phyloP scores from a whole-genome alignment of 1,140 invertebrate genomes.

The Acromyrmex heyeri region DNA sequence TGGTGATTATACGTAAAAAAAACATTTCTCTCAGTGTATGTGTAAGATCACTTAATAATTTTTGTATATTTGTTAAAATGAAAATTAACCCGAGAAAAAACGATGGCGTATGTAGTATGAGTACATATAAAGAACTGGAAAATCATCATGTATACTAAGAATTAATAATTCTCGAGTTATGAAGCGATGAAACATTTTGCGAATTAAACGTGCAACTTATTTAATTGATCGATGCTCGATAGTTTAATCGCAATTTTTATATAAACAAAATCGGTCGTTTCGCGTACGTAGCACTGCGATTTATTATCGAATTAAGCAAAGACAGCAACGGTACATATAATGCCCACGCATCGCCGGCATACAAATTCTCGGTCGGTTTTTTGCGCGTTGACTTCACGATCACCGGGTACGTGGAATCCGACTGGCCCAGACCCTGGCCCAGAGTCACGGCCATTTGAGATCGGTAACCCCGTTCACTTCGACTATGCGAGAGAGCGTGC shows the following conservation, averaged over 20 bases:
- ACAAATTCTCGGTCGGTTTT: slow-evolving; percentile 42
- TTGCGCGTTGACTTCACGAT: slow-evolving; percentile 37
- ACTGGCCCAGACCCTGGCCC: slow-evolving; percentile 65
- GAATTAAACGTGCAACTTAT: not conserved
- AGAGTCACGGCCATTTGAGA: slow-evolving; percentile 70
- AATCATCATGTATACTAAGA: no score
- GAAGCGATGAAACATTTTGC: not conserved
- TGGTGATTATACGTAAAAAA: no score
- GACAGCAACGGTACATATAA: slow-evolving; percentile 25
- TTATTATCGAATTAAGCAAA: slow-evolving; percentile 33
- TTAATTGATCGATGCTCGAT: not conserved
- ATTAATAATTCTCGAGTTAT: not conserved
- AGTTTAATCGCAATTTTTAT: not conserved
- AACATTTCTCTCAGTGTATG: no score
- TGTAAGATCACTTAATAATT: no score
- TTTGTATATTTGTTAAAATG: no score
- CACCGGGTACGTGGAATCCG: slow-evolving; percentile 62
- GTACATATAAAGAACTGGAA: no score
- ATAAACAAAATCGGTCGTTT: not conserved
- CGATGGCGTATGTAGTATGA: no score
- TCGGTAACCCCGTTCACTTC: slow-evolving; percentile 68
- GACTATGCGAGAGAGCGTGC: slow-evolving; percentile 34
- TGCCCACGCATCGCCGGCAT: not conserved
- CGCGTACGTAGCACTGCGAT: not conserved
- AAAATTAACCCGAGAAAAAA: no score